phyloP scores from a whole-genome alignment of 2,113 vertebrate genomes.

The Xerus inauris region DNA sequence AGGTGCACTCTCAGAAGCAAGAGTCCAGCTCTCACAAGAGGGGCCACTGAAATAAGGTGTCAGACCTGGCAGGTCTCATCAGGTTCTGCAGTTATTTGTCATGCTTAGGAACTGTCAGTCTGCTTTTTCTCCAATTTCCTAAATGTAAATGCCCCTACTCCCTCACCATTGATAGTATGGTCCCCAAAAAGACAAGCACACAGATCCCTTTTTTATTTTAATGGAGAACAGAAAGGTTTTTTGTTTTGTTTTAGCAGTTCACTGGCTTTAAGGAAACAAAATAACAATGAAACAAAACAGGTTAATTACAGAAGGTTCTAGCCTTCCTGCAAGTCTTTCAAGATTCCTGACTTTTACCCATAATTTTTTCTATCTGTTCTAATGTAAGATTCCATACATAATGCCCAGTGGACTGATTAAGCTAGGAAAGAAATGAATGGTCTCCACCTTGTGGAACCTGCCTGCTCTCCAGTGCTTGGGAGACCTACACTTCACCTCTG shows the following conservation, averaged over 20 bases:
- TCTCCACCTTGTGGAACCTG: background rate
- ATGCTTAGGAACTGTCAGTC: background rate
- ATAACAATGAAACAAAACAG: background rate
- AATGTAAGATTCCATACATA: background rate
- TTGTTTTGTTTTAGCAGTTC: background rate
- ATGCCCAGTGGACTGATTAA: background rate
- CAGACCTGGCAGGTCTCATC: background rate
- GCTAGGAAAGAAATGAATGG: background rate
- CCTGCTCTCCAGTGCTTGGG: no score
- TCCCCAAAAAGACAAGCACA: background rate
- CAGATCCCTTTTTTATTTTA: background rate
- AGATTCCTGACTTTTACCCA: background rate
- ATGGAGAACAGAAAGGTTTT: background rate
- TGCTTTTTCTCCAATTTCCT: background rate
- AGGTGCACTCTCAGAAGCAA: background rate
- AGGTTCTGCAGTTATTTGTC: background rate
- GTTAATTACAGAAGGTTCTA: background rate
- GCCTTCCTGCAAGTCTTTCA: background rate
- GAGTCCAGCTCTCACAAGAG: background rate
- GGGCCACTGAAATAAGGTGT: background rate
- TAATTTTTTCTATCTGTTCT: background rate
- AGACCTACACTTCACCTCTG: background rate
- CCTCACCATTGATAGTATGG: background rate
- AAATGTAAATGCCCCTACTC: background rate
- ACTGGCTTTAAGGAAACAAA: constrained; percentile 28